Evolutionary conservation across 2,888 invertebrate genomes (phyloP).

Genomic region (Lottia scabra): DNA sequence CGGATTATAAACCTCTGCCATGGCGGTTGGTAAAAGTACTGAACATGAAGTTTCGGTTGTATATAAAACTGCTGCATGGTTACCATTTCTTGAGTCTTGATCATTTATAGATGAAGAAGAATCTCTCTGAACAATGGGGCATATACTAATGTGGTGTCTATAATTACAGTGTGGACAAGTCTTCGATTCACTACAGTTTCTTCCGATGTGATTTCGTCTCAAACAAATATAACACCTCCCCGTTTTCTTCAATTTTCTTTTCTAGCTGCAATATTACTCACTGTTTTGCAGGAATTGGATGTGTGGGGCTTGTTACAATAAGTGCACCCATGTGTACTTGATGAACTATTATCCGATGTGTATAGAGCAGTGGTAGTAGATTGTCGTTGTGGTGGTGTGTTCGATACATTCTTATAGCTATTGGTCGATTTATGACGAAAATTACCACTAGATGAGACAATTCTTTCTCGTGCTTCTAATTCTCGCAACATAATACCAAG

Average conservation of each 20-base stretch:
- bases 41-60: too few species aligned
- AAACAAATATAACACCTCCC: not conserved
- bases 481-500: too few species aligned
- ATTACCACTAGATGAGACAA: too few species aligned
- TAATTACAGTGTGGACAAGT: not conserved
- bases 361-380: not conserved
- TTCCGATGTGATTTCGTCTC: not conserved
- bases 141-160: not conserved
- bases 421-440: too few species aligned
- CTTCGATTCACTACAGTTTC: not conserved
- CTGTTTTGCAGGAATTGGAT: not conserved
- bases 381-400: not conserved
- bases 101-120: too few species aligned
- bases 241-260: not conserved
- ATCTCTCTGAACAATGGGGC: not conserved
- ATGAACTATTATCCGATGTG: not conserved
- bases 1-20: too few species aligned
- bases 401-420: too few species aligned
- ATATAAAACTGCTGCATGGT: too few species aligned
- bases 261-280: not conserved
- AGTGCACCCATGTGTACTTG: not conserved
- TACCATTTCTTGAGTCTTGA: too few species aligned
- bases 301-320: not conserved
- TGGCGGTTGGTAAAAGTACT: too few species aligned
- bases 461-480: too few species aligned